Evolutionary conservation across 2,888 invertebrate species (phyloP), one percentile per base, ranked within the genome.

Genomic region (Eulithis testata): DNA sequence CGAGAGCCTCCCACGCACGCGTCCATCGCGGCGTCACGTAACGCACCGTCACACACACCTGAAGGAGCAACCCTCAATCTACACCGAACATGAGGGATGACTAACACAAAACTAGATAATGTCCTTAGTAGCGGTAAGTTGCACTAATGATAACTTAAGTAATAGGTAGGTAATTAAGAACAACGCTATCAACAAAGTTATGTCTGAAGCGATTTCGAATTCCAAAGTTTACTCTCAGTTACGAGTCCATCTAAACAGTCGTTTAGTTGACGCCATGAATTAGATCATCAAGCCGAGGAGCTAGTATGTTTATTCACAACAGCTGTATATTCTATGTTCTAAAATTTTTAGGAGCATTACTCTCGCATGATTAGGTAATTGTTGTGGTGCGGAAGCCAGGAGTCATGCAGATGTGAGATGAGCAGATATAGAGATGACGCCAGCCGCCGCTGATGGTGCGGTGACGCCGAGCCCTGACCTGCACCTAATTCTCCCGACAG

Each of bases 351-450:
- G 14, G 36, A 43, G 40, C 54, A 54, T 49, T 44, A 51, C 31
- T 51, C 44, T 51, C 27, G 49, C 11, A 51, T 40, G 44, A 52
- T 52, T 51, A 45, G 57, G 47, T 53, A 53, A 58, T 63, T 62
- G 61, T 43, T 27, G 62, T 37, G 68, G 60, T 58, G 65, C 65
- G 67, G 50, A 60, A 55, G 53, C 45, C 63, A 56, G 52, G 53
- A 66, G 53, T 62, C 50, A 62, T 59, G 21, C 27, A 59, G 60
- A 47, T 49, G 50, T 44, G 59, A 43, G 57, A 54, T 60, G 65
- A 52, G 58, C 71, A 61, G 66, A 76, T 74, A 73, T 76, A 80
- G 76, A 71, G 76, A 68, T 80, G 76, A 80, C 75, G 63, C 68
- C 65, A 51, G 45, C 65, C 58, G 45, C 57, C 68, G 53, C 58